A percentile compares a stretch with the other conserved stretches of the same genome.
phyloP scores from a whole-genome alignment of 2,113 vertebrate species.

The Leptobrachium ailaonicum region DNA sequence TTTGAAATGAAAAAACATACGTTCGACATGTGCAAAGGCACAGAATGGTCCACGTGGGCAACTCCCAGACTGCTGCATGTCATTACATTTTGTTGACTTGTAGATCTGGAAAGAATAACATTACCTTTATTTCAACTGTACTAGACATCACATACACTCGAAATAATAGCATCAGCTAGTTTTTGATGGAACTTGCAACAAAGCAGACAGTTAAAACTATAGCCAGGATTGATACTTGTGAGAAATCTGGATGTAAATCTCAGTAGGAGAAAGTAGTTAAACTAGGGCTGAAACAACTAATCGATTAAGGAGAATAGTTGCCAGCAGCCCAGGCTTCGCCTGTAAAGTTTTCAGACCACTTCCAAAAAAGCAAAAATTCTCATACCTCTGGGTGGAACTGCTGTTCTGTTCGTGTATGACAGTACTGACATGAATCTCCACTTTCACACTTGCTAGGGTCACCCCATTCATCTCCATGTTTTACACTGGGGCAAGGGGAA shows the following conservation, averaged over 20 bases:
- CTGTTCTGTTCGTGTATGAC: slow-evolving; percentile 95
- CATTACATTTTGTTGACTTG: slow-evolving; percentile 97
- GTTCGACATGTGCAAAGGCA: slow-evolving; percentile 96
- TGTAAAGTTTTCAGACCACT: no score
- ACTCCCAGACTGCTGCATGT: slow-evolving; percentile 96
- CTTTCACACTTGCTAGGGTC: slow-evolving; percentile 97
- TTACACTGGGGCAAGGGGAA: slow-evolving; percentile 89
- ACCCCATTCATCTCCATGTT: slow-evolving; percentile 96
- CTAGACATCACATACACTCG: no score
- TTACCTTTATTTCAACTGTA: no score
- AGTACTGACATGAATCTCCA: slow-evolving; percentile 90
- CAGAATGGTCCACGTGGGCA: slow-evolving; percentile 98
- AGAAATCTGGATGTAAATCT: no score
- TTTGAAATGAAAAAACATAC: slow-evolving; percentile 67
- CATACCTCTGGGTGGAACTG: slow-evolving; percentile 96
- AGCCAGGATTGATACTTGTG: no score
- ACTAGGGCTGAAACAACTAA: no score
- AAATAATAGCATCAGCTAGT: no score
- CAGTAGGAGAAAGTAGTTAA: no score
- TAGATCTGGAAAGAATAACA: slow-evolving; percentile 78
- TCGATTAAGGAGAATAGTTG: no score
- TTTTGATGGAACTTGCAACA: no score
- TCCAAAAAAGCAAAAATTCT: neutral
- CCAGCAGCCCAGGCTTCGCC: no score
- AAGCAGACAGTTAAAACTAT: no score